Percentiles rank a stretch among this genome's conserved stretches.
These are phyloP conservation scores for Chelon auratus DNA, from an alignment of 2,797 vertebrate genomes.

Conservation along the genomic window DNA sequence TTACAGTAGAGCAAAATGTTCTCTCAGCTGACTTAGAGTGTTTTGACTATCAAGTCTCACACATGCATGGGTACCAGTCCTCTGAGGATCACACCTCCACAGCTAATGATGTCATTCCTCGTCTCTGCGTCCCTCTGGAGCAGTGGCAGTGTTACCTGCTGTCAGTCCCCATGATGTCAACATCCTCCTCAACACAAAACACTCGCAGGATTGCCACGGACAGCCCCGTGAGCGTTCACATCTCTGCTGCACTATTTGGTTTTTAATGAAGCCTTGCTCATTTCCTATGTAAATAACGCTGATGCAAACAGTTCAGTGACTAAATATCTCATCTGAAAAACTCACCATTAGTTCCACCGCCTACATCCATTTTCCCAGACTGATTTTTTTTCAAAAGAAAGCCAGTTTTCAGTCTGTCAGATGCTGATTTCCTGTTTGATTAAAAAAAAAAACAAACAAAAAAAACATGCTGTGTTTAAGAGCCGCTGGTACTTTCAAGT, in stretches of 20 bases:
- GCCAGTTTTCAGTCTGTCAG: neutral
- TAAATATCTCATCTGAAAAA: neutral
- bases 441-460: too few species aligned
- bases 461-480: too few species aligned
- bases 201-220: neutral
- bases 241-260: neutral
- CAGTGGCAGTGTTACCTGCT: neutral
- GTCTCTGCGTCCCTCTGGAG: neutral
- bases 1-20: neutral
- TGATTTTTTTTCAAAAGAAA: neutral
- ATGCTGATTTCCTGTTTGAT: neutral
- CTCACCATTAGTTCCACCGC: slow-evolving; percentile 48
- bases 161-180: neutral
- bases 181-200: slow-evolving; percentile 6
- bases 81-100: slow-evolving; percentile 41
- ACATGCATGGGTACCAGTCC: slow-evolving; percentile 41
- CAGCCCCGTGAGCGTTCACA: neutral
- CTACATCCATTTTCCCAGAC: slow-evolving; percentile 45
- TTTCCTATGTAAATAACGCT: neutral
- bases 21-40: neutral
- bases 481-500: too few species aligned
- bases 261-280: neutral
- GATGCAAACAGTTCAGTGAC: neutral
- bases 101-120: slow-evolving; percentile 28
- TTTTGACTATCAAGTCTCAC: slow-evolving; percentile 60